Evolutionary conservation across 2,113 vertebrate species (phyloP).

Genomic region (Axis porcinus): DNA sequence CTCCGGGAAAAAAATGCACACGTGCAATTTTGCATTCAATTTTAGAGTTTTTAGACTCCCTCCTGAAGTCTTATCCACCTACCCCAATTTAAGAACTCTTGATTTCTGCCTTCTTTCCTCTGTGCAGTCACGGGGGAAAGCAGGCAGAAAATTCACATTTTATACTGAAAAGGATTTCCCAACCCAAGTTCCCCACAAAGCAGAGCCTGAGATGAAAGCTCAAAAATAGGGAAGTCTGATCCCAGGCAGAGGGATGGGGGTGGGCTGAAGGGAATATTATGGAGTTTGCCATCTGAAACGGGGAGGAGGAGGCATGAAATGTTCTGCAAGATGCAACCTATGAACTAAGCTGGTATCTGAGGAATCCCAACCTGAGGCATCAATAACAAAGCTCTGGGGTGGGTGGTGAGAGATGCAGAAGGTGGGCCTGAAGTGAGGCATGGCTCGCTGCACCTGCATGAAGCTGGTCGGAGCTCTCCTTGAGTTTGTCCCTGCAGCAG

Average conservation of each 20-base stretch:
- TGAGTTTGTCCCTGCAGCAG: background rate
- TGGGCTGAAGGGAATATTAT: background rate
- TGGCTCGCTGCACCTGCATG: accelerated
- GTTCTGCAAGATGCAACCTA: background rate
- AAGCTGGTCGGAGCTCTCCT: background rate
- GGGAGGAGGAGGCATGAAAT: background rate
- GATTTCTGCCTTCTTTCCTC: background rate
- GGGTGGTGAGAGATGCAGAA: background rate
- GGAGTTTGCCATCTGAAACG: background rate
- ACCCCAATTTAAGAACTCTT: background rate
- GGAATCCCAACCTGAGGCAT: background rate
- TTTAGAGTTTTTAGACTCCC: background rate
- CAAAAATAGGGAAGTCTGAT: background rate
- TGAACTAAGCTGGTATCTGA: background rate
- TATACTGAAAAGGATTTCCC: background rate
- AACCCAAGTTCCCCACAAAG: background rate
- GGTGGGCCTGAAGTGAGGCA: background rate
- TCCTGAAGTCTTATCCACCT: background rate
- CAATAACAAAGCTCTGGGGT: background rate
- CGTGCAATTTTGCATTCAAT: background rate
- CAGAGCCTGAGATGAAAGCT: background rate
- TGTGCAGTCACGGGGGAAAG: background rate
- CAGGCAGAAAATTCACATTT: background rate
- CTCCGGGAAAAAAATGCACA: background rate
- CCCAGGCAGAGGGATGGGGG: background rate